Evolutionary conservation across 2,113 vertebrate genomes (phyloP).

Genomic region (Lonchura striata): DNA sequence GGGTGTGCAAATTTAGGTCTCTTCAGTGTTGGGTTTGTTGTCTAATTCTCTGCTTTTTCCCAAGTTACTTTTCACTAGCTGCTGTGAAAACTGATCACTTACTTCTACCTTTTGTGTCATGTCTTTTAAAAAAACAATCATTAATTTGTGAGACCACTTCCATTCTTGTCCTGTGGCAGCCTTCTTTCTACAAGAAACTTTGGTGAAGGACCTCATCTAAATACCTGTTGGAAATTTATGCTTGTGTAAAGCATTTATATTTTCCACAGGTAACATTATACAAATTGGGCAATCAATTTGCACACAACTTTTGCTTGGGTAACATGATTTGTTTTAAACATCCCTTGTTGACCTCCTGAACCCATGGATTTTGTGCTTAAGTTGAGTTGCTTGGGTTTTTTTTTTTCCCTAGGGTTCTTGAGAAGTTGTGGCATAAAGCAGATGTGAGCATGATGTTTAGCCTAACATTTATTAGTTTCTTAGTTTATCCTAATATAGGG

Average conservation of each 20-base stretch:
- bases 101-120: background rate
- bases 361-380: background rate
- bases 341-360: background rate
- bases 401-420: background rate
- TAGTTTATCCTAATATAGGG: background rate
- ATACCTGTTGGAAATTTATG: background rate
- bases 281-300: background rate
- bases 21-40: background rate
- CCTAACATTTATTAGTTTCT: background rate
- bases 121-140: background rate
- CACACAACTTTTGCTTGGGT: background rate
- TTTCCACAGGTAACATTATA: background rate
- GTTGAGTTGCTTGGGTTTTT: background rate
- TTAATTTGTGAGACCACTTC: background rate
- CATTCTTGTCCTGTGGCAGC: background rate
- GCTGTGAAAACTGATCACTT: background rate
- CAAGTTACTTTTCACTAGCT: background rate
- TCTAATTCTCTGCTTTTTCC: background rate
- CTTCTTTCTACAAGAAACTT: background rate
- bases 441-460: background rate
- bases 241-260: background rate
- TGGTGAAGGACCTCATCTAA: background rate
- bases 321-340: background rate
- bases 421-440: background rate
- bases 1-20: background rate